Evolutionary conservation across 1,140 invertebrate species (phyloP).

Genomic region (Epicauta chinensis): DNA sequence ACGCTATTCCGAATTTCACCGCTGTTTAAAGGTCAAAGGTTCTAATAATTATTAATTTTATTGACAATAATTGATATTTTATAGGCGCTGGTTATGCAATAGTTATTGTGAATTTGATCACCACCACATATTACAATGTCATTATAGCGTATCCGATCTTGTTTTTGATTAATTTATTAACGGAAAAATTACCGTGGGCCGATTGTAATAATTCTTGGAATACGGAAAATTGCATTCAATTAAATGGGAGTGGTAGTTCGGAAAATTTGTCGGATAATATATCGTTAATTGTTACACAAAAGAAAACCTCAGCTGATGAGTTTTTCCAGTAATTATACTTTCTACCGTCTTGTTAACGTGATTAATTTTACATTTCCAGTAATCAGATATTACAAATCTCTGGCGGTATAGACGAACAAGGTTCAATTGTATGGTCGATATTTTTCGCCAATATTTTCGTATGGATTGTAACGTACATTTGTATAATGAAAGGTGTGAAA

Average conservation of each 20-base stretch:
- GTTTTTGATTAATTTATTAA: constrained; percentile 69
- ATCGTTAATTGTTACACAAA: constrained; percentile 1
- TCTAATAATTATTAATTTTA: neutral
- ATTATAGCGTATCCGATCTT: constrained; percentile 88
- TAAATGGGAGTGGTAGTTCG: constrained; percentile 24
- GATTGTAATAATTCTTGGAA: constrained; percentile 86
- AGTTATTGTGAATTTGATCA: constrained; percentile 82
- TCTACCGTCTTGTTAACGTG: neutral
- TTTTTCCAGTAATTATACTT: constrained; percentile 70
- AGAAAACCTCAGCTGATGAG: constrained; percentile 68
- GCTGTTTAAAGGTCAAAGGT: constrained; percentile 76
- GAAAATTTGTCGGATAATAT: neutral
- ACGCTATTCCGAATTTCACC: constrained; percentile 67
- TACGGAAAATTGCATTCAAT: constrained; percentile 62
- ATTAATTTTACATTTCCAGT: constrained; percentile 44
- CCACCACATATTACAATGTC: constrained; percentile 89
- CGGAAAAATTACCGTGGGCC: constrained; percentile 74
- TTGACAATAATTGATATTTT: constrained; percentile 13
- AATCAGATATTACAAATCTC: constrained; percentile 63
- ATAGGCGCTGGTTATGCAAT: constrained; percentile 77
- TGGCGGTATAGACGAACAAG: constrained; percentile 57
- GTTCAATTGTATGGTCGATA: constrained; percentile 66
- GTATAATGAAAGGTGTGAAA: constrained; percentile 75
- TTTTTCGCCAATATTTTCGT: constrained; percentile 60
- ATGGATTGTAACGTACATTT: constrained; percentile 74